Percentiles rank a stretch among this genome's conserved stretches.
Evolutionary conservation across 2,888 invertebrate species (phyloP).

Genomic region (Sarcophaga caerulescens): DNA sequence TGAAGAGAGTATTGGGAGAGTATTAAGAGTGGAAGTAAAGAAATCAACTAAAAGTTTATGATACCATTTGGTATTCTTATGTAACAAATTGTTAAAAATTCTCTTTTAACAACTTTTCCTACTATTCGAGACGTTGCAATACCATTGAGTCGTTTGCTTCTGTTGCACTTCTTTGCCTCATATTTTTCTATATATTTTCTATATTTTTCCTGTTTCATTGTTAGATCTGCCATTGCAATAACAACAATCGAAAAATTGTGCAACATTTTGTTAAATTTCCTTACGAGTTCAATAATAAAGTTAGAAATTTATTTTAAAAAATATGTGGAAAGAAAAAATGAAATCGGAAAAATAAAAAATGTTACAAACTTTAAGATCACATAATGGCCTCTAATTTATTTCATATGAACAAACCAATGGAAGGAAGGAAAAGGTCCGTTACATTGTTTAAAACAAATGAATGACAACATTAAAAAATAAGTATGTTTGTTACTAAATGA

Average conservation of each 20-base stretch:
- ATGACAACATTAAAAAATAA: no score
- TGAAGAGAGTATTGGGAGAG: neutral
- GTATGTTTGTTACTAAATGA: no score
- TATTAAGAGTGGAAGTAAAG: constrained; percentile 12
- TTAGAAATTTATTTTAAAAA: constrained; percentile 52
- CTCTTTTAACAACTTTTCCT: constrained; percentile 63
- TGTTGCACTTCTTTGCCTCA: neutral
- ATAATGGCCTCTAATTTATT: neutral
- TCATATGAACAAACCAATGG: neutral
- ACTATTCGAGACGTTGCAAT: neutral
- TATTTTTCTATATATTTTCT: constrained; percentile 16
- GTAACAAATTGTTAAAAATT: constrained; percentile 67
- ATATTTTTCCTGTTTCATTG: constrained; percentile 6
- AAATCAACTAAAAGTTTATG: constrained; percentile 63
- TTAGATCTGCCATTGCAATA: neutral
- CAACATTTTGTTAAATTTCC: constrained; percentile 54
- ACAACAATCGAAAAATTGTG: constrained; percentile 33
- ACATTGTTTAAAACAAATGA: no score
- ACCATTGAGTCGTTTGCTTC: neutral
- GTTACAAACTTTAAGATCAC: neutral
- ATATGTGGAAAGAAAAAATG: neutral
- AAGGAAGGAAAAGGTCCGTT: no score
- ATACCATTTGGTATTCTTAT: constrained; percentile 67
- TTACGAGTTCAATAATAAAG: constrained; percentile 62
- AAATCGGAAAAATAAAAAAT: neutral